phyloP scores from a whole-genome alignment of 2,888 invertebrate genomes.

The Callosobruchus maculatus region DNA sequence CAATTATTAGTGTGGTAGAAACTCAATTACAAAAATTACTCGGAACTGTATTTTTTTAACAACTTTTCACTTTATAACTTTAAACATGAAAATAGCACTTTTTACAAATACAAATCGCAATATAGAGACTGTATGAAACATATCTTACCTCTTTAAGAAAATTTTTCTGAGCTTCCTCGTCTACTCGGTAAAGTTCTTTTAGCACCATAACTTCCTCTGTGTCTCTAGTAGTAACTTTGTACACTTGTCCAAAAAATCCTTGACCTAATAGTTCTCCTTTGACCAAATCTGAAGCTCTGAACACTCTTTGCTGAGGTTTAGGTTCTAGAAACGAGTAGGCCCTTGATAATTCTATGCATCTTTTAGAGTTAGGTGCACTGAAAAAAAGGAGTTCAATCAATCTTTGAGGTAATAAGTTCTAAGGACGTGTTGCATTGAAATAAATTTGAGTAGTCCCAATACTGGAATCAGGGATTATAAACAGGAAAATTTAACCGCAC shows the following conservation, averaged over 20 bases:
- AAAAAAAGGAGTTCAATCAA: conserved; percentile 1
- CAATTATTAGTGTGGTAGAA: no score
- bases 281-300: conserved; percentile 86
- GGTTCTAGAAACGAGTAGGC: conserved; percentile 83
- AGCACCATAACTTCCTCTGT: conserved; percentile 94
- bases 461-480: no score
- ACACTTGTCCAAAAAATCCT: conserved; percentile 93
- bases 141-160: conserved; percentile 85
- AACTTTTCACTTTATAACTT: no score
- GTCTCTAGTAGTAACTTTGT: conserved; percentile 84
- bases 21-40: no score
- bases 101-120: no score
- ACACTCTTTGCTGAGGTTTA: conserved; percentile 67
- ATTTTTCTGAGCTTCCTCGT: conserved; percentile 91
- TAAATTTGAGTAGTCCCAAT: no score
- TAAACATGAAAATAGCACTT: no score
- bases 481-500: no score
- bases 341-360: conserved; percentile 65
- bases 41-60: no score
- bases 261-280: conserved; percentile 86
- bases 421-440: no score
- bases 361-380: conserved; percentile 47
- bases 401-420: no score
- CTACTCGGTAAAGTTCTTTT: conserved; percentile 86
- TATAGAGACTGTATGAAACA: no score